A percentile compares a stretch with the other conserved stretches of the same genome.
These are phyloP conservation scores for Reinhardtius hippoglossoides DNA, from an alignment of 2,113 vertebrate genomes.

Conservation along the genomic window DNA sequence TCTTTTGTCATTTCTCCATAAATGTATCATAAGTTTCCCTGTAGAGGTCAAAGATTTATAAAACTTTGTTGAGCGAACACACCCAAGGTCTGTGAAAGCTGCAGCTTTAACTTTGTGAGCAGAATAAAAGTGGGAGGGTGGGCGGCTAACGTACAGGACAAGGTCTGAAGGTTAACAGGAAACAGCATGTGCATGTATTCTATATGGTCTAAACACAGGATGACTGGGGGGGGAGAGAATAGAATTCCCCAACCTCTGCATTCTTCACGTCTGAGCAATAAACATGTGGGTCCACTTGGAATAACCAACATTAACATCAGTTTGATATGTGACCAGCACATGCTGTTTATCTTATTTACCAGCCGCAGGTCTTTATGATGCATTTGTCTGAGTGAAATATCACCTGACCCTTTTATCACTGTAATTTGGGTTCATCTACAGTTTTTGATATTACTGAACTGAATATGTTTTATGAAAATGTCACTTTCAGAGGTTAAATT, in stretches of 20 bases:
- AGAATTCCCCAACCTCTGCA: background rate
- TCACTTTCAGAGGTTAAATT: background rate
- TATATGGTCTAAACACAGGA: conserved; percentile 10
- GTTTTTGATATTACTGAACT: background rate
- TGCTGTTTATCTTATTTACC: too few species aligned
- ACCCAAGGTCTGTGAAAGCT: conserved; percentile 8
- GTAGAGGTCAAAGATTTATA: background rate
- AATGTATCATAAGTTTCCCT: background rate
- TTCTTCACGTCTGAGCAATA: conserved; percentile 6
- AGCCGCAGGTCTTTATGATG: background rate
- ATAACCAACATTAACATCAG: conserved; percentile 15
- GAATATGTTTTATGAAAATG: background rate
- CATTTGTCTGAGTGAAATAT: background rate
- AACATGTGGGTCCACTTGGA: conserved; percentile 13
- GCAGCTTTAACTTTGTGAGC: conserved; percentile 13
- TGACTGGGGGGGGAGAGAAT: background rate
- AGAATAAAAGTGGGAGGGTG: background rate
- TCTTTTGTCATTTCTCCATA: conserved; percentile 1
- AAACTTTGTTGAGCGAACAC: background rate
- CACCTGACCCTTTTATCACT: background rate
- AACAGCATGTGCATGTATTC: conserved; percentile 5
- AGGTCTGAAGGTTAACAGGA: conserved; percentile 28
- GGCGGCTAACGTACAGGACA: conserved; percentile 4
- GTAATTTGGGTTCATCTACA: background rate
- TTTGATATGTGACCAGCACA: conserved; percentile 6